Conservation (phyloP, 2,797 vertebrate genomes). For the Myotis daubentonii region DNA sequence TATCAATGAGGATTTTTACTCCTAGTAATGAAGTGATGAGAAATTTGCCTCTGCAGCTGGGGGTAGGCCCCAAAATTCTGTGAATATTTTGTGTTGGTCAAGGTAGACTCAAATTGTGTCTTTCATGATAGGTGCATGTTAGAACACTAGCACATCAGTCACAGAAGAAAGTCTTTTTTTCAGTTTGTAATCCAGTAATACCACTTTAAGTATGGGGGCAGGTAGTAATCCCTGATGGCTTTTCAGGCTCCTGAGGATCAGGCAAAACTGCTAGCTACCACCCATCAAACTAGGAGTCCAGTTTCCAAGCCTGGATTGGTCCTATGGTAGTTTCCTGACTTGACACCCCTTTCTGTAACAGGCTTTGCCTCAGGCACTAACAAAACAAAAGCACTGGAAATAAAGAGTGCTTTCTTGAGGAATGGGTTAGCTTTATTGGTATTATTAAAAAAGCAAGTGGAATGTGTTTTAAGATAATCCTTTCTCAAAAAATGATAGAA, state of each 20-base stretch:
- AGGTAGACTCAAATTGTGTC: neutral
- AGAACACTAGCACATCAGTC: neutral
- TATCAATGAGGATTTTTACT: neutral
- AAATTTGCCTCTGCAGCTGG: neutral
- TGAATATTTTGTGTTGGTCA: neutral
- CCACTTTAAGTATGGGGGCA: neutral
- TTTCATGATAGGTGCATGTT: slow-evolving; percentile 15
- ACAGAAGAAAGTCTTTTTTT: slow-evolving; percentile 25
- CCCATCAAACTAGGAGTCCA: neutral
- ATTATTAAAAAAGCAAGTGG: slow-evolving; percentile 55
- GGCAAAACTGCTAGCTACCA: neutral
- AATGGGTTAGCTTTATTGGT: neutral
- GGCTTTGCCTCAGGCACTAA: neutral
- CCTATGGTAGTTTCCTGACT: neutral
- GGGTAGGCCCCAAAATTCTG: neutral
- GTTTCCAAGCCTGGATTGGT: neutral
- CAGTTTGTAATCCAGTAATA: slow-evolving; percentile 12
- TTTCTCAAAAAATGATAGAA: slow-evolving; percentile 66
- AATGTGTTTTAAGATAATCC: slow-evolving; percentile 60
- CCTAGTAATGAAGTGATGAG: neutral
- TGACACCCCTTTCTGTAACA: slow-evolving; percentile 14
- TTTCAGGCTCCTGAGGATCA: neutral
- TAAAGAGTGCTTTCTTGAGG: slow-evolving; percentile 28
- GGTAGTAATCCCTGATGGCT: neutral
- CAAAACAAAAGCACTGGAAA: neutral